A percentile compares a stretch with the other conserved stretches of the same genome.
Conservation (phyloP, 2,113 vertebrate species). For the Poeciliopsis prolifica region DNA sequence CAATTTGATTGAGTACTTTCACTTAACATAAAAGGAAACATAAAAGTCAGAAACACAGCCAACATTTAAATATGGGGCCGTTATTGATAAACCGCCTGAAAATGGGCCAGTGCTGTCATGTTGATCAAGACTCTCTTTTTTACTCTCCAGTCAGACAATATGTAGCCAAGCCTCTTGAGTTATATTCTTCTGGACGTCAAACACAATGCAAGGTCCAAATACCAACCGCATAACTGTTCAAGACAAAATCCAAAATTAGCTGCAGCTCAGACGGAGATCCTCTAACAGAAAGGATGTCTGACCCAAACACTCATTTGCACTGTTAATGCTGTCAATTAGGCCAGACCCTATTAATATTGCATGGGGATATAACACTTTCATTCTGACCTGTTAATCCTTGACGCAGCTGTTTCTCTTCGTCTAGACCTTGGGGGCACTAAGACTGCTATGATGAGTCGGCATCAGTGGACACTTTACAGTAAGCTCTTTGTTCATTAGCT, state of each 20-base stretch:
- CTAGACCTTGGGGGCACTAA: constrained; percentile 31
- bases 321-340: constrained; percentile 75
- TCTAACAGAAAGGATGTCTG: constrained; percentile 33
- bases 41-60: neutral
- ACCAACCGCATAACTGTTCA: neutral
- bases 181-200: neutral
- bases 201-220: neutral
- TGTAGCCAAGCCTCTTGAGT: neutral
- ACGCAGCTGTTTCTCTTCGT: constrained; percentile 61
- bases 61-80: neutral
- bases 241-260: constrained; percentile 39
- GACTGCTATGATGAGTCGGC: constrained; percentile 49
- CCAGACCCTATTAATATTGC: constrained; percentile 70
- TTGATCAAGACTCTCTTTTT: neutral
- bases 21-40: neutral
- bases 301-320: constrained; percentile 65
- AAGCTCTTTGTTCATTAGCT: constrained; percentile 35
- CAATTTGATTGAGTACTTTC: neutral
- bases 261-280: neutral
- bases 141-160: neutral
- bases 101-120: neutral
- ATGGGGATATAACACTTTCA: constrained; percentile 53
- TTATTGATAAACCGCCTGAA: neutral
- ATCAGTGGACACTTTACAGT: constrained; percentile 46
- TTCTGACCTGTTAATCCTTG: constrained; percentile 56